Evolutionary conservation across 2,888 invertebrate species (phyloP), one percentile per base, ranked within the genome.

Genomic region (Argynnis bischoffii): DNA sequence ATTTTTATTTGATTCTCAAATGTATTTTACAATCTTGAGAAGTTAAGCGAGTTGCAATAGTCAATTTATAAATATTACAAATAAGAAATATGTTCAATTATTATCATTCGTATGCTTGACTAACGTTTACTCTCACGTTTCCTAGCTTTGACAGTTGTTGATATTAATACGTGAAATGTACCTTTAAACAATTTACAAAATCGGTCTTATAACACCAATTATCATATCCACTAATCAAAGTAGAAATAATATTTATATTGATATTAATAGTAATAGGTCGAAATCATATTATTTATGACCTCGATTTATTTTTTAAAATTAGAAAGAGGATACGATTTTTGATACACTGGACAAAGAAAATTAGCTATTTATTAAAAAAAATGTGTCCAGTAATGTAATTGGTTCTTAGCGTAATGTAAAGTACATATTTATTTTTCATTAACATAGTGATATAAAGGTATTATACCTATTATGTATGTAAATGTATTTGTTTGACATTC

Each of bases 241-340:
- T 88, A 88, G 85, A 79, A 84, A 86, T 85, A 83, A 80, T 84
- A 82, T 83, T 87, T 85, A 76, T 76, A 77, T 73, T 73, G 53
- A 66, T 68, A 69, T 67, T 76, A 69, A 77, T 76, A 77, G 76
- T 73, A 75, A 72, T 74, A 74, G 77, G 77, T 78, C 76, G 69
- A 75, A 72, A 74, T 73, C 74, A 73, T 67, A 72, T 75, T 78
- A 79, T 78, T 79, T 78, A 79, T 74, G 77, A 74, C 77, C 76
- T 75, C 64, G 67, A 75, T 78, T 77, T 76, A 72, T 75, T 76
- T 75, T 73, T 69, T 71, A 73, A 75, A 73, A 74, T 75, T 76
- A 77, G 77, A 69, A 76, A 78, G 76, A 75, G 69, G 64, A 76
- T 74, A 85, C 82, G 81, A 82, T 79, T 87, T 89, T 88, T 88